Evolutionary conservation across 1,140 invertebrate genomes (phyloP).

Genomic region (Dryas iulia): DNA sequence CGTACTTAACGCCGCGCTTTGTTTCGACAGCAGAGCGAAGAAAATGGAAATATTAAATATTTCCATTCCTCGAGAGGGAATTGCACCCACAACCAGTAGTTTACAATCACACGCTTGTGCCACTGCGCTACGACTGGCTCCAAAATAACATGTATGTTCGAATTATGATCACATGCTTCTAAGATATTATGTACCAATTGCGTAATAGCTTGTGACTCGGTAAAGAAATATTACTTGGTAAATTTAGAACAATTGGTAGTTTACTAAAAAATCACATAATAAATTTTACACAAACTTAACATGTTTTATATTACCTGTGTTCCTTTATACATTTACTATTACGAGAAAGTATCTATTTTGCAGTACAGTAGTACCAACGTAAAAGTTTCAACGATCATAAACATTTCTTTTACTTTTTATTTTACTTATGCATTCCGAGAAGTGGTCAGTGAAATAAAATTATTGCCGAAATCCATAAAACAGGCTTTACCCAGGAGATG

Average conservation of each 20-base stretch:
- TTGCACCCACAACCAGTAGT: too few species aligned
- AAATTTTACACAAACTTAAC: background rate
- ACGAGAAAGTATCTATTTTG: background rate
- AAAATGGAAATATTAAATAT: too few species aligned
- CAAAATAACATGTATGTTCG: background rate
- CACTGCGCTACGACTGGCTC: too few species aligned
- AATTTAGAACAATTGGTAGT: background rate
- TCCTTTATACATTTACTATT: background rate
- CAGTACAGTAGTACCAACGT: conserved; percentile 44
- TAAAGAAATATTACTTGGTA: background rate
- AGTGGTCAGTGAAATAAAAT: conserved; percentile 55
- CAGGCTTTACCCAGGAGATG: conserved; percentile 58
- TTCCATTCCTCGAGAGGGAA: too few species aligned
- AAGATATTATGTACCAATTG: background rate
- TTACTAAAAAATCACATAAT: background rate
- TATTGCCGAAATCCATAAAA: conserved; percentile 75
- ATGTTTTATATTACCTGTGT: background rate
- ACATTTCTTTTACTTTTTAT: conserved; percentile 43
- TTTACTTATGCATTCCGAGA: conserved; percentile 52
- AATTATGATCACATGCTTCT: background rate
- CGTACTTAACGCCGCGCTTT: too few species aligned
- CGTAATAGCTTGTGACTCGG: background rate
- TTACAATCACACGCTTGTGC: too few species aligned
- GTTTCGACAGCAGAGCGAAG: too few species aligned
- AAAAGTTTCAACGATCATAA: conserved; percentile 39